Conservation (phyloP, 1,140 invertebrate genomes). For the Pteromalus puparum region DNA sequence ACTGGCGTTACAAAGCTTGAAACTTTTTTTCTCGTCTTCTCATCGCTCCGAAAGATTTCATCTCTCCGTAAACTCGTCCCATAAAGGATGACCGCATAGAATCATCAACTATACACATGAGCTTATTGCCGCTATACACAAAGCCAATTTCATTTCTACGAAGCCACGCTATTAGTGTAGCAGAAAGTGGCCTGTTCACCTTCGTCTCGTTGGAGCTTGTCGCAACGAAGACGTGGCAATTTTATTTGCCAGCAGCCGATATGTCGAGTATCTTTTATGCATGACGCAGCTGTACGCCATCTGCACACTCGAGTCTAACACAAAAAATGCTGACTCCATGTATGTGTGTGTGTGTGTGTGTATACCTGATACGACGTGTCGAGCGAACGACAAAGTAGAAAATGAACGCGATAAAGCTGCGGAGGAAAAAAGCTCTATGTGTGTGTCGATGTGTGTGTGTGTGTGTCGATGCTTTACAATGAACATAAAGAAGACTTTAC, state of each 20-base stretch:
- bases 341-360: neutral
- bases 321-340: neutral
- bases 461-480: too few species aligned
- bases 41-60: neutral
- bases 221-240: neutral
- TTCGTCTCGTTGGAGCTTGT: neutral
- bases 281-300: slow-evolving; percentile 10
- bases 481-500: neutral
- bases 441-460: too few species aligned
- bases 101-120: too few species aligned
- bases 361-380: neutral
- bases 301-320: neutral
- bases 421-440: too few species aligned
- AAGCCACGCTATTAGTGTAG: neutral
- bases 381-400: slow-evolving; percentile 13
- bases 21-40: neutral
- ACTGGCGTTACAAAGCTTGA: neutral
- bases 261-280: slow-evolving; percentile 13
- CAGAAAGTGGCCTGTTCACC: neutral
- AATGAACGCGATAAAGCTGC: slow-evolving; percentile 6
- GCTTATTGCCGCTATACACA: neutral
- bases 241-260: slow-evolving; percentile 17
- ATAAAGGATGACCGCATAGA: neutral
- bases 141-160: neutral
- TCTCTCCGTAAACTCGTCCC: neutral